Conservation (phyloP, 2,797 vertebrate genomes). For the Paguma larvata region DNA sequence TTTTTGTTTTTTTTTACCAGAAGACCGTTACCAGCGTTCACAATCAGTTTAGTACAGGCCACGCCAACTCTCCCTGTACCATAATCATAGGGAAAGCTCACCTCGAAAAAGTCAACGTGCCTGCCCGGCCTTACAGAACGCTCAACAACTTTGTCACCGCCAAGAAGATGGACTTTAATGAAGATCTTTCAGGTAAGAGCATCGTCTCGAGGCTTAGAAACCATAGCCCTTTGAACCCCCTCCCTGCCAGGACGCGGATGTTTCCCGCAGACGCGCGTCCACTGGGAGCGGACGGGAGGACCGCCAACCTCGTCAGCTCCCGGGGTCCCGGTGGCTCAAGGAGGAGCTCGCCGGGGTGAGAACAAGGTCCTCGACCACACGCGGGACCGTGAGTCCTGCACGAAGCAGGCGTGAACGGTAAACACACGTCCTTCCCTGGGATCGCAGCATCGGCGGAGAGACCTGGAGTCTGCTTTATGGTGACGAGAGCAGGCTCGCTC, state of each 20-base stretch:
- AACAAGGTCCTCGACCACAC: rapidly evolving
- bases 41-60: conserved; percentile 92
- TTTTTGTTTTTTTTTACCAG: conserved; percentile 81
- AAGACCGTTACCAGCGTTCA: conserved; percentile 88
- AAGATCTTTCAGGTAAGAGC: conserved; percentile 94
- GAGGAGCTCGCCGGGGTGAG: neutral
- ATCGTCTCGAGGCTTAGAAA: neutral
- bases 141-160: conserved; percentile 88
- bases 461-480: rapidly evolving
- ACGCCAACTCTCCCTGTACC: conserved; percentile 95
- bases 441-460: rapidly evolving
- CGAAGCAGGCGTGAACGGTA: neutral
- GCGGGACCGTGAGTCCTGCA: rapidly evolving
- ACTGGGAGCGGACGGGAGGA: too few relatives aligned
- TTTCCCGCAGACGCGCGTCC: too few relatives aligned
- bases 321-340: neutral
- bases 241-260: neutral
- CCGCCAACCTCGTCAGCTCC: too few relatives aligned
- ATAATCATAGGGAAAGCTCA: conserved; percentile 95
- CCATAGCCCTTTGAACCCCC: neutral
- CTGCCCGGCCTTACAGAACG: conserved; percentile 90
- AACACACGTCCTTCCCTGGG: rapidly evolving
- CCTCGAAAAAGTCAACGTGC: conserved; percentile 73
- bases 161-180: conserved; percentile 90
- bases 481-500: neutral